Percentiles rank a stretch among this genome's conserved stretches.
Evolutionary conservation across 2,797 vertebrate species (phyloP).

Genomic region (Sebastes kiyomatsui): DNA sequence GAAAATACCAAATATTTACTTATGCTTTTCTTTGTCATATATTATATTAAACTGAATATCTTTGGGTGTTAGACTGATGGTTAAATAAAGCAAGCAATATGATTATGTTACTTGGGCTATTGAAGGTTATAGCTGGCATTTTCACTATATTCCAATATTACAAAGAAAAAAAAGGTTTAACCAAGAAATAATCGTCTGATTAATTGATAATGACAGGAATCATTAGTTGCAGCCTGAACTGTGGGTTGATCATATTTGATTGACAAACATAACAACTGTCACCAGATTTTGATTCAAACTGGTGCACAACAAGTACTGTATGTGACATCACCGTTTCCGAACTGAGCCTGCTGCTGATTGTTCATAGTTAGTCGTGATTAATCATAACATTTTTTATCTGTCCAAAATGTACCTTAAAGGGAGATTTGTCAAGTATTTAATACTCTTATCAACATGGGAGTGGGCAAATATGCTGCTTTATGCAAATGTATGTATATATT

Average conservation of each 20-base stretch:
- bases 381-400: too few species aligned
- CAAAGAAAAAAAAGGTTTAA: too few species aligned
- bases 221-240: too few species aligned
- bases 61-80: not conserved
- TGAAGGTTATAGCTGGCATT: too few species aligned
- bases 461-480: fast-evolving
- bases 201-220: too few species aligned
- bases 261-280: not conserved
- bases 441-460: too few species aligned
- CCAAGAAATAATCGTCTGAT: fast-evolving
- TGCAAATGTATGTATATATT: too few species aligned
- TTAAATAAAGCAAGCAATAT: not conserved
- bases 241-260: not conserved
- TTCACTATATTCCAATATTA: not conserved
- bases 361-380: too few species aligned
- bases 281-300: not conserved
- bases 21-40: not conserved
- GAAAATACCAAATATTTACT: not conserved
- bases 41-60: not conserved
- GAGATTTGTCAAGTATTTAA: too few species aligned
- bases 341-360: not conserved
- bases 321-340: not conserved
- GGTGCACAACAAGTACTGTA: not conserved
- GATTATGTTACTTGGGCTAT: not conserved
- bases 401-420: too few species aligned